A percentile compares a stretch with the other conserved stretches of the same genome.
Evolutionary conservation across 2,888 invertebrate genomes (phyloP).

Genomic region (Caenorhabditis sp.): DNA sequence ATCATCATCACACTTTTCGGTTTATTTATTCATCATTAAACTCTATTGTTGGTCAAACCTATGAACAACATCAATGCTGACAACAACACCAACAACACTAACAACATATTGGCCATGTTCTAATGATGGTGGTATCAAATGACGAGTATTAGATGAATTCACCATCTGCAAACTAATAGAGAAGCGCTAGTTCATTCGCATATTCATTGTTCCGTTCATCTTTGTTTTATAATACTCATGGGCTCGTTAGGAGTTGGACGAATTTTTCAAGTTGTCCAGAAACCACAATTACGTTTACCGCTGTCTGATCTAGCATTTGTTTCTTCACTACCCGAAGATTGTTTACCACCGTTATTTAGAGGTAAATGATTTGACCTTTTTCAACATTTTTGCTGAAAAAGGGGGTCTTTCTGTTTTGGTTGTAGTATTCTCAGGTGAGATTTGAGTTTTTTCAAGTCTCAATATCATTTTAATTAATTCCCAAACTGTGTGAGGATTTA

Average conservation of each 20-base stretch:
- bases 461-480: too few species aligned
- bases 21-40: slow-evolving; percentile 10
- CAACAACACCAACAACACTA: not conserved
- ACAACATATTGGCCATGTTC: not conserved
- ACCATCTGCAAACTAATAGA: not conserved
- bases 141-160: slow-evolving; percentile 33
- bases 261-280: slow-evolving; percentile 57
- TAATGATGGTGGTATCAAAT: slow-evolving; percentile 21
- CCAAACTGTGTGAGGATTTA: too few species aligned
- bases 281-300: slow-evolving; percentile 48
- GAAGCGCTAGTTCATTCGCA: not conserved
- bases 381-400: too few species aligned
- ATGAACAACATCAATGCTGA: slow-evolving; percentile 3
- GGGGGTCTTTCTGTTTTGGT: too few species aligned
- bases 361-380: slow-evolving; percentile 20
- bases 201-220: not conserved
- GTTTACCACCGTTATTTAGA: slow-evolving; percentile 44
- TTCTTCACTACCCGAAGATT: slow-evolving; percentile 52
- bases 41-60: slow-evolving; percentile 28
- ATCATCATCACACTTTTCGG: not conserved
- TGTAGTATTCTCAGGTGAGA: too few species aligned
- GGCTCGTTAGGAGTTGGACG: slow-evolving; percentile 57
- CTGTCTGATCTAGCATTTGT: slow-evolving; percentile 53
- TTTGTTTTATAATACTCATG: slow-evolving; percentile 32
- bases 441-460: too few species aligned